Evolutionary conservation across 2,113 vertebrate genomes (phyloP), one percentile per base, ranked within the genome.

Genomic region (Lophochroa leadbeateri): DNA sequence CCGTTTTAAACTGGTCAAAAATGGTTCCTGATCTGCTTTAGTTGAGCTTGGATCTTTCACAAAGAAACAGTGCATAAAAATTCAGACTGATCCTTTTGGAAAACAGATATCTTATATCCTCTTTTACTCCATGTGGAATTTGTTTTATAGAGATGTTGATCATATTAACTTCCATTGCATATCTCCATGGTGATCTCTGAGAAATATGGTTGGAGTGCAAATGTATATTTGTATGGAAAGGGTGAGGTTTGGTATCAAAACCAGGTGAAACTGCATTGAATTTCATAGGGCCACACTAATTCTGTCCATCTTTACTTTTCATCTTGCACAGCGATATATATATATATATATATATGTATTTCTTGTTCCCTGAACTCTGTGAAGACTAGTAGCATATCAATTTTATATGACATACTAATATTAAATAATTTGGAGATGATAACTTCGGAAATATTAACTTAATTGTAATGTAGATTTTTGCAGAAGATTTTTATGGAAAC

Each of bases 181-280:
- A 90, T 94, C 92, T 94, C 90, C 46, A 43, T 68, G 92, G 94
- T 90, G 82, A 84, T 93, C 72, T 96, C 82, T 86, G 85, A 94
- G 57, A 84, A 92, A 78, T 92, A 76, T 44, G 17, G 70, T 75
- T 96, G 80, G 71, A 92, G 52, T 79, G 89, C 70, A 85, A 82
- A 91, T 87, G 57, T 85, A 43, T 89, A 91, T 92, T 95, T 94
- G 68, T 86, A 63, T 39, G 76, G 80, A 95, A 91, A 71, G 4
- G 0, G 27, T 72, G 65, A 67, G 68, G 88, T 93, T 96, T 1
- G 0, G 17, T 82, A 71, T 90, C 55, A 92, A 93, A 93, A 70
- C 23, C 64, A 78, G 55, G 72, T 94, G 77, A 78, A 93, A 81
- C 77, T 75, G 63, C 76, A 68, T 41, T 84, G 65, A 89, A 64